Evolutionary conservation across 2,113 vertebrate species (phyloP), one percentile per base, ranked within the genome.

Genomic region (Callipepla californica): DNA sequence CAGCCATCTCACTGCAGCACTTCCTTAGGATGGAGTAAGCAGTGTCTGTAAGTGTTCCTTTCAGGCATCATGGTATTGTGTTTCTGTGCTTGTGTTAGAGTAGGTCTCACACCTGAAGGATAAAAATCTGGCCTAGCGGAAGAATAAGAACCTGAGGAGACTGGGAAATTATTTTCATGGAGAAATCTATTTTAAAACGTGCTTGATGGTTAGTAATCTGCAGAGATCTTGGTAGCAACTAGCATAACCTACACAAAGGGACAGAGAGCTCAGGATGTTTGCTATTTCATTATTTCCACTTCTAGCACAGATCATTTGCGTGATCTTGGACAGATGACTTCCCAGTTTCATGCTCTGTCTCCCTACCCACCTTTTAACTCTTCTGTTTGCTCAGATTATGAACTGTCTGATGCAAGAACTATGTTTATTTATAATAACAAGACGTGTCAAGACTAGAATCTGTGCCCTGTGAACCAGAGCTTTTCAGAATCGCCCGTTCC

Each of bases 21-120:
- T 69, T 89, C 45, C 57, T 74, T 53, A 58, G 69, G 55, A 19
- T 36, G 9, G n/a, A 87, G 36, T 20, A 50, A 50, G 42, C n/a
- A 12, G 0, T 26, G 14, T 30, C 58, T 63, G 1, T 21, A 22
- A 1, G 22, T 69, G 32, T 5, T 57, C 32, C 77, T 14, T 38
- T 58, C 44, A 66, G 50, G 17, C 12, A 34, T 4, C 0, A 0
- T 28, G n/a, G 6, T n/a, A 9, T 36, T 73, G 16, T 19, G 18
- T 19, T 73, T 78, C 12, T 14, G 3, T 14, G 18, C 22, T 73
- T 85, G 17, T 14, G 4, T 20, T 38, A 74, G 55, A 47, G 21
- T 7, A 69, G 12, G 34, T 45, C 40, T 78, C 59, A 40, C 22
- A 87, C 65, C 55, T 69, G 32, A n/a, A 36, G 65, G 14, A 51